Conservation (phyloP, 2,797 vertebrate species). For the Chaenodraco wilsoni region DNA sequence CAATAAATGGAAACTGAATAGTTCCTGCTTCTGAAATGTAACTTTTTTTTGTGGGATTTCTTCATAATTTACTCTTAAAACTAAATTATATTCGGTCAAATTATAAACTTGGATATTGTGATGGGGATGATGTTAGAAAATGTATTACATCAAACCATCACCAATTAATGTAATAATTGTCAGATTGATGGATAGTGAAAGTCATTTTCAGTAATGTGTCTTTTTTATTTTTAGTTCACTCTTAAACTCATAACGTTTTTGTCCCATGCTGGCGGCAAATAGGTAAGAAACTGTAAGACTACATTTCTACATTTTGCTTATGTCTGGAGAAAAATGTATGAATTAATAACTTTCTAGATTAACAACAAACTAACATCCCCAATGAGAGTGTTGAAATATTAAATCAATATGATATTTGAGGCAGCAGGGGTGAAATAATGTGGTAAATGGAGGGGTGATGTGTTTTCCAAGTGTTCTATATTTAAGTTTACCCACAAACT, state of each 20-base stretch:
- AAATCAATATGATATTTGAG: neutral
- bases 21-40: neutral
- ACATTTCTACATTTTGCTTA: neutral
- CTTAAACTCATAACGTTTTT: neutral
- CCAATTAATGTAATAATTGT: neutral
- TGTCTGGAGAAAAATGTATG: neutral
- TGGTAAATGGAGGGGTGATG: neutral
- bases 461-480: neutral
- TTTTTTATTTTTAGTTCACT: neutral
- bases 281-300: neutral
- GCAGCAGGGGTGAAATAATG: neutral
- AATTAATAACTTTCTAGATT: neutral
- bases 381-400: neutral
- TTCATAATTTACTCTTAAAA: neutral
- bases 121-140: neutral
- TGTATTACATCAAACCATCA: neutral
- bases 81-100: neutral
- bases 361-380: neutral
- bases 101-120: neutral
- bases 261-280: neutral
- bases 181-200: neutral
- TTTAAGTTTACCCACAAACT: neutral
- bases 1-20: neutral
- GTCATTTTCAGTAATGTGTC: neutral
- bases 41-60: fast-evolving